Conservation (phyloP, 2,113 vertebrate species). For the Phaethornis superciliosus region DNA sequence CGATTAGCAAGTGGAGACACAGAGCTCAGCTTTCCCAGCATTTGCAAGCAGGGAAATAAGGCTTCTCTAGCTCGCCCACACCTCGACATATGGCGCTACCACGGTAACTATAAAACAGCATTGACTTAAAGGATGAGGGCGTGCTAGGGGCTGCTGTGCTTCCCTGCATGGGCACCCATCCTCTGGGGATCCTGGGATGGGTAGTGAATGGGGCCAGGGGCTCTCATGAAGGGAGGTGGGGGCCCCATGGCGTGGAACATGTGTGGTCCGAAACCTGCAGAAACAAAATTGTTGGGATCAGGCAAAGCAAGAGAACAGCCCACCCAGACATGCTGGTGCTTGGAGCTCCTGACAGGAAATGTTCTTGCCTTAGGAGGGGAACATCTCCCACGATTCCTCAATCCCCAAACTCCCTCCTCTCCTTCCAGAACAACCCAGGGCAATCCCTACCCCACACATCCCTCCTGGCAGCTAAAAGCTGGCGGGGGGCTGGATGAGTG, state of each 20-base stretch:
- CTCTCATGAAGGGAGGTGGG: slow-evolving; percentile 90
- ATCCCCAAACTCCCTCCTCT: neutral
- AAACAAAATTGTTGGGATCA: slow-evolving; percentile 14
- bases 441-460: neutral
- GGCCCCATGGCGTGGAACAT: slow-evolving; percentile 90
- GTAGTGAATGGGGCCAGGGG: slow-evolving; percentile 94
- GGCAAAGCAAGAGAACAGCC: neutral
- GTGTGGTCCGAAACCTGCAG: slow-evolving; percentile 88
- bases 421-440: neutral
- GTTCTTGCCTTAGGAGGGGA: neutral
- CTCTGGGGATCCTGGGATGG: slow-evolving; percentile 96
- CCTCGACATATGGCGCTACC: slow-evolving; percentile 70
- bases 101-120: slow-evolving; percentile 72
- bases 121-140: neutral
- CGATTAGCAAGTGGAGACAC: slow-evolving; percentile 30
- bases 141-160: slow-evolving; percentile 84
- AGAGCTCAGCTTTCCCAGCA: slow-evolving; percentile 38
- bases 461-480: neutral
- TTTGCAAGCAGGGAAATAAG: slow-evolving; percentile 48
- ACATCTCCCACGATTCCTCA: neutral
- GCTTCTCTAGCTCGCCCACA: slow-evolving; percentile 66
- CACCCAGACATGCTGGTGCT: neutral
- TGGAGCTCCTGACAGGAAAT: neutral
- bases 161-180: slow-evolving; percentile 92
- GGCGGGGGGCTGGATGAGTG: neutral